These are phyloP conservation scores for Physella acuta DNA, from an alignment of 1,140 invertebrate genomes.

Conservation along the genomic window DNA sequence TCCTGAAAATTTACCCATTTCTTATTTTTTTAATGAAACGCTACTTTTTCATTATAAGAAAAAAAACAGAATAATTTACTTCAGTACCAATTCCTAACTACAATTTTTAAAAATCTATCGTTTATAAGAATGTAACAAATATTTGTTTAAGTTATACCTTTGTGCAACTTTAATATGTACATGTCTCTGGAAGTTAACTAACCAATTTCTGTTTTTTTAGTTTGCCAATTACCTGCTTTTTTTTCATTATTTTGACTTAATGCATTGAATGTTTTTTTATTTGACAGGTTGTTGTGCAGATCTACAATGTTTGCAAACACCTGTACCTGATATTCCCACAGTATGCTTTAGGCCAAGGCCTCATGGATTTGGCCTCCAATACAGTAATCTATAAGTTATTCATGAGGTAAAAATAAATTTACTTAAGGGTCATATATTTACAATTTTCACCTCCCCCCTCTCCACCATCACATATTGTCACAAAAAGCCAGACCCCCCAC, in stretches of 20 bases:
- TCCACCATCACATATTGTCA: no score
- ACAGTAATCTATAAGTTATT: conserved; percentile 46
- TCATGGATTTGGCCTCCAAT: conserved; percentile 50
- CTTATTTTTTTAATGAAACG: no score
- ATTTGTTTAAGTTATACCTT: background rate
- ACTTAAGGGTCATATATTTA: no score
- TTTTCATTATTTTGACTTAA: background rate
- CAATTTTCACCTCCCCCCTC: no score
- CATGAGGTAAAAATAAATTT: background rate
- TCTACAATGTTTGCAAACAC: conserved; percentile 37
- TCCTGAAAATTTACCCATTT: no score
- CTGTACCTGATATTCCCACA: conserved; percentile 56
- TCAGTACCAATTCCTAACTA: no score
- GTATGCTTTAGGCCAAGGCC: conserved; percentile 46
- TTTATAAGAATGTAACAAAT: background rate
- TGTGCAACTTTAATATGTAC: background rate
- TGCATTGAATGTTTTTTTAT: background rate
- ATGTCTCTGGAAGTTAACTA: background rate
- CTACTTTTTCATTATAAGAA: no score
- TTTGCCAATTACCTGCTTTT: background rate
- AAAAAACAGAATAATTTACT: no score
- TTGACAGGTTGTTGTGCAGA: conserved; percentile 39
- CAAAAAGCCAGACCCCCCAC: no score
- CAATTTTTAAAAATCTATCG: no score
- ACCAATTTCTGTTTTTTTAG: background rate